Percentiles rank a stretch among this genome's conserved stretches.
Conservation (phyloP, 2,113 vertebrate genomes). For the Aegithalos caudatus region DNA sequence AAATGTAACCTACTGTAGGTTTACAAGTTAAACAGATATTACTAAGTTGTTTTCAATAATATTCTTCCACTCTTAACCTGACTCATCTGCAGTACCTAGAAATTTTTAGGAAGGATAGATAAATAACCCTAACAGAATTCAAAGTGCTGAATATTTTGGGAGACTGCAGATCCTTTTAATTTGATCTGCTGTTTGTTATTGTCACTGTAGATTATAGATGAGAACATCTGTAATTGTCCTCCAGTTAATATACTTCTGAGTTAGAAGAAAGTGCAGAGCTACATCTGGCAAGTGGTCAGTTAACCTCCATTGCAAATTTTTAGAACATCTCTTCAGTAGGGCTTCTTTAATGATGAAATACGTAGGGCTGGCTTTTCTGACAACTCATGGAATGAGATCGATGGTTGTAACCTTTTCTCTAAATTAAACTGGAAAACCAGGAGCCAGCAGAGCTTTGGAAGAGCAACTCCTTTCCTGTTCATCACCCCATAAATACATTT, state of each 20-base stretch:
- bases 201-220: neutral
- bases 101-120: neutral
- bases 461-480: neutral
- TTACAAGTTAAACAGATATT: neutral
- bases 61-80: neutral
- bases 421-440: neutral
- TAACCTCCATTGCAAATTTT: neutral
- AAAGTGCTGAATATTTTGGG: neutral
- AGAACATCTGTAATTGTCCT: conserved; percentile 4
- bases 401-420: conserved; percentile 41
- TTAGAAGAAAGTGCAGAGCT: neutral
- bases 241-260: conserved; percentile 1
- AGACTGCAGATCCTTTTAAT: neutral
- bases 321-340: neutral
- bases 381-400: neutral
- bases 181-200: conserved; percentile 5
- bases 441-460: neutral
- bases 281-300: neutral
- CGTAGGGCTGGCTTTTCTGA: neutral
- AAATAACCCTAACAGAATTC: neutral
- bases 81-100: neutral
- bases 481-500: neutral
- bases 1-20: neutral
- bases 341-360: neutral
- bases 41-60: neutral